phyloP scores from a whole-genome alignment of 2,888 invertebrate genomes.

The Luffia ferchaultella region DNA sequence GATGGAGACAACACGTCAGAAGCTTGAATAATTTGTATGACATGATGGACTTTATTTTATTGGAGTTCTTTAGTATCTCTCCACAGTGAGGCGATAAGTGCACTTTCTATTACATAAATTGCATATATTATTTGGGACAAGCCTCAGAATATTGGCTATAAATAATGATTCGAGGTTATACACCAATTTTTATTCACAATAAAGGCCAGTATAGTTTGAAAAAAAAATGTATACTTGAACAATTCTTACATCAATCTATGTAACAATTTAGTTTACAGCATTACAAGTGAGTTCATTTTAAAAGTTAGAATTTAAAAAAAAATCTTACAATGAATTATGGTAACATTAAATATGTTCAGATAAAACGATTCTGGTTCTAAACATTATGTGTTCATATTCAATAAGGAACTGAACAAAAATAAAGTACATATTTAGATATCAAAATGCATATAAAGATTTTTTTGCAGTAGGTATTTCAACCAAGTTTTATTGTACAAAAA shows the following conservation, averaged over 20 bases:
- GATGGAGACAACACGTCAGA: conserved; percentile 59
- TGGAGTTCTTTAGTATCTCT: not conserved
- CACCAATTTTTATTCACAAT: not conserved
- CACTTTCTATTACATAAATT: not conserved
- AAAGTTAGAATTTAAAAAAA: not conserved
- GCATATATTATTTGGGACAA: too few relatives aligned
- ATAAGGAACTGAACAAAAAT: too few relatives aligned
- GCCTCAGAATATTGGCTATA: too few relatives aligned
- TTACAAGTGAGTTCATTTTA: too few relatives aligned
- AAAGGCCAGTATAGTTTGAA: not conserved
- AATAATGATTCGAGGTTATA: too few relatives aligned
- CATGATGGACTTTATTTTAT: not conserved
- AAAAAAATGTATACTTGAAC: not conserved
- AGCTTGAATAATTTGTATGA: conserved; percentile 30
- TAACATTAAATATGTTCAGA: not conserved
- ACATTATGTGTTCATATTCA: too few relatives aligned
- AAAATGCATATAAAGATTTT: too few relatives aligned
- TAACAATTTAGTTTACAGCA: not conserved
- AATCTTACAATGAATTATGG: not conserved
- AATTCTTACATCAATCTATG: not conserved
- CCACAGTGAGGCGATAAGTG: not conserved
- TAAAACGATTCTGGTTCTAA: too few relatives aligned
- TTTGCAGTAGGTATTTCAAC: too few relatives aligned
- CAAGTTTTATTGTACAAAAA: too few relatives aligned
- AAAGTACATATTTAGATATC: too few relatives aligned